Evolutionary conservation across 2,797 vertebrate genomes (phyloP).

Genomic region (Huso huso): DNA sequence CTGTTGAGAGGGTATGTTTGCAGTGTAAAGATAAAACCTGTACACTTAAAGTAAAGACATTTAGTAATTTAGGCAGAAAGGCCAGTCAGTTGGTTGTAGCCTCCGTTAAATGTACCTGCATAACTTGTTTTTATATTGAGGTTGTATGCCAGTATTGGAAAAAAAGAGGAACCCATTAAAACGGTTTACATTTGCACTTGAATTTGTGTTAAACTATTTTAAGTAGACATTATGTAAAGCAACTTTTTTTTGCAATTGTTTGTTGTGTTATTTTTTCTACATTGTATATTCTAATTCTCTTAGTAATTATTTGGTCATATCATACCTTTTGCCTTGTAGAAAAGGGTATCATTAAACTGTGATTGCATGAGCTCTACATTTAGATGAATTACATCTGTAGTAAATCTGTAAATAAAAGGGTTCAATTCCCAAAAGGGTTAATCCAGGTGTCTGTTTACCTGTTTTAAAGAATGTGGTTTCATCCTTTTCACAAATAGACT

Average conservation of each 20-base stretch:
- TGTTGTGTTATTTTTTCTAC: constrained; percentile 5
- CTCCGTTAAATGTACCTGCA: not conserved
- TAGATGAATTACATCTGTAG: constrained; percentile 55
- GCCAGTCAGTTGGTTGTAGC: not conserved
- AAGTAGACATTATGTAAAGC: not conserved
- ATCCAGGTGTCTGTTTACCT: not conserved
- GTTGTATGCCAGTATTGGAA: constrained; percentile 2
- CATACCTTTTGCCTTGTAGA: not conserved
- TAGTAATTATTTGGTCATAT: not conserved
- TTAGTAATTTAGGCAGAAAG: too few relatives aligned
- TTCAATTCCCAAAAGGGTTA: constrained; percentile 35
- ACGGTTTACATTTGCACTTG: not conserved
- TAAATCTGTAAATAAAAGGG: constrained; percentile 55
- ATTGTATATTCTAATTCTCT: constrained; percentile 11
- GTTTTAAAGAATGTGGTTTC: too few relatives aligned
- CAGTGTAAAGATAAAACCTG: too few relatives aligned
- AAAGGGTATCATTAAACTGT: constrained; percentile 1
- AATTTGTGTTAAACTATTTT: constrained; percentile 1
- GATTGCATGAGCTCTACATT: constrained; percentile 65
- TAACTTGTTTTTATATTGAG: not conserved
- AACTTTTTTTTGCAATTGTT: constrained; percentile 6
- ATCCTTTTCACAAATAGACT: too few relatives aligned
- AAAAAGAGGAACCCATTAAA: not conserved
- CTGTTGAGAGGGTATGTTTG: too few relatives aligned
- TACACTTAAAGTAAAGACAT: too few relatives aligned